Percentiles rank a stretch among this genome's conserved stretches.
Evolutionary conservation across 2,113 vertebrate species (phyloP).

Genomic region (Paradoxurus hermaphroditus): DNA sequence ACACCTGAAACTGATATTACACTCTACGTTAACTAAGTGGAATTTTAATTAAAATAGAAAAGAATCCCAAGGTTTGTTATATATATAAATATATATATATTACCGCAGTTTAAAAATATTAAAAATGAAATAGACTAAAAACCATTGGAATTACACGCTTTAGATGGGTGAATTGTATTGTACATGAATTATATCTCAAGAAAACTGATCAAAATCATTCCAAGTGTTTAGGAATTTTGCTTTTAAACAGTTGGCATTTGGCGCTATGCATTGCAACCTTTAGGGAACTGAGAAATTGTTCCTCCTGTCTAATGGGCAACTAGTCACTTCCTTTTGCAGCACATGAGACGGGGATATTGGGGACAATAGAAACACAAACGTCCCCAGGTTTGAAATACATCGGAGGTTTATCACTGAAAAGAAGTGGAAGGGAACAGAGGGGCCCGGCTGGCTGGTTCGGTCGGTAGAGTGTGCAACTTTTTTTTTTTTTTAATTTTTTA

Average conservation of each 20-base stretch:
- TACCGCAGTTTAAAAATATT: not conserved
- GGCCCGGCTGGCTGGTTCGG: too few relatives aligned
- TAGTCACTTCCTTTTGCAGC: not conserved
- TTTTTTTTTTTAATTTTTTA: too few relatives aligned
- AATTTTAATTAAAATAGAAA: not conserved
- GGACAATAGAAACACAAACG: not conserved
- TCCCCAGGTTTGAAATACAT: not conserved
- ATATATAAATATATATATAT: too few relatives aligned
- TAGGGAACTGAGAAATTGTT: not conserved
- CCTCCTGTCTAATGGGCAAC: not conserved
- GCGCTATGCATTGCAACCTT: not conserved
- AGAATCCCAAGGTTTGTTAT: not conserved
- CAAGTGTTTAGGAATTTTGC: not conserved
- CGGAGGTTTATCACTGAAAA: not conserved
- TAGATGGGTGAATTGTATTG: not conserved
- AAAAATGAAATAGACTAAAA: not conserved
- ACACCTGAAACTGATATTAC: not conserved
- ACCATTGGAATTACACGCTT: not conserved
- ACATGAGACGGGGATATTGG: not conserved
- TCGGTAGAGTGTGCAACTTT: too few relatives aligned
- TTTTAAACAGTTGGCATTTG: not conserved
- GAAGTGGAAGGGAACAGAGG: too few relatives aligned
- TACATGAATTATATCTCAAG: not conserved
- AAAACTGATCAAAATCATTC: not conserved
- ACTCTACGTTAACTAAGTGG: not conserved